Evolutionary conservation across 2,888 invertebrate genomes (phyloP).

Genomic region (Baccha elongata): DNA sequence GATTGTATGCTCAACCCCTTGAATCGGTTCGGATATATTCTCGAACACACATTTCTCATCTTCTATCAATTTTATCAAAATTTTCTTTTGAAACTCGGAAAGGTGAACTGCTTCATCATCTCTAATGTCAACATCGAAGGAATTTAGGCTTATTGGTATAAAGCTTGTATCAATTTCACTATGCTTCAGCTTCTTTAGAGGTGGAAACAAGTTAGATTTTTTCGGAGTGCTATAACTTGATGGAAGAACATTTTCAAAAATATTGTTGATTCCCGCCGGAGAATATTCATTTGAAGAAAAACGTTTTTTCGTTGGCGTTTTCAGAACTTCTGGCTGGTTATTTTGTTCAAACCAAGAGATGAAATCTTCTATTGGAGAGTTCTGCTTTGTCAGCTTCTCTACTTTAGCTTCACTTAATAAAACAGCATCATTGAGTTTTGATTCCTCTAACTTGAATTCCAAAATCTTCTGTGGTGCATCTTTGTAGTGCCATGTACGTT

Average conservation of each 20-base stretch:
- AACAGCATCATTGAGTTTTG: constrained; percentile 10
- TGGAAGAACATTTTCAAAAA: constrained; percentile 39
- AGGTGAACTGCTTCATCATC: constrained; percentile 15
- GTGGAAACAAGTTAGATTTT: too few relatives aligned
- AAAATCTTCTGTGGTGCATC: background rate
- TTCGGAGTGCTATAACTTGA: background rate
- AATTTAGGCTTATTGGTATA: constrained; percentile 17
- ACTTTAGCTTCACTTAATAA: constrained; percentile 4
- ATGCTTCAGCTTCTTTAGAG: constrained; percentile 5
- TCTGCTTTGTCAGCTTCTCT: constrained; percentile 3
- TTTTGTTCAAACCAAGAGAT: constrained; percentile 40
- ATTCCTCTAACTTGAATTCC: constrained; percentile 7
- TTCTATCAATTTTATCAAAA: background rate
- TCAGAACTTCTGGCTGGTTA: background rate
- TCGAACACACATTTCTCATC: constrained; percentile 4
- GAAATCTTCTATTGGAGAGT: constrained; percentile 2
- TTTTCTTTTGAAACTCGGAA: constrained; percentile 5
- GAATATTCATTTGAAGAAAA: constrained; percentile 36
- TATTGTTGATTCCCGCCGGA: constrained; percentile 34
- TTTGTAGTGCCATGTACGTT: constrained; percentile 26
- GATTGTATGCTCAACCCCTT: constrained; percentile 22
- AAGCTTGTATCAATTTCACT: background rate
- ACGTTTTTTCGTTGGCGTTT: constrained; percentile 10
- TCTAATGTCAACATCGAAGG: constrained; percentile 3
- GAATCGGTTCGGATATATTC: constrained; percentile 6